Evolutionary conservation across 1,140 invertebrate genomes (phyloP).

Genomic region (Meloidogyne exigua): DNA sequence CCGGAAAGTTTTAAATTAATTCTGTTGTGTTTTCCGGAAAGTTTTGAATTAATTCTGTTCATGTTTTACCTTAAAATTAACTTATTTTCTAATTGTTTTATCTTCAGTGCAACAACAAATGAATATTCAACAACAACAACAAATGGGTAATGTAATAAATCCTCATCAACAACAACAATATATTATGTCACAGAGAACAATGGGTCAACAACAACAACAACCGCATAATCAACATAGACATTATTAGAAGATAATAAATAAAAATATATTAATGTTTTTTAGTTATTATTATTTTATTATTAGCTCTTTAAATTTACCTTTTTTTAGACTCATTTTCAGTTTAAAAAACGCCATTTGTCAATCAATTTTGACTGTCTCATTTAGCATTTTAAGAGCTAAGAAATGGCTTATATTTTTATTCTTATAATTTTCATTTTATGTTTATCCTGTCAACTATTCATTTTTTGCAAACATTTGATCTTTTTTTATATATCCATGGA

Average conservation of each 20-base stretch:
- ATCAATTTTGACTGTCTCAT: background rate
- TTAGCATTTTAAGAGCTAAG: background rate
- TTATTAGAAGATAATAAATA: background rate
- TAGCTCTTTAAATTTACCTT: background rate
- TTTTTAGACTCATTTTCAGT: background rate
- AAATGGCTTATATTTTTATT: background rate
- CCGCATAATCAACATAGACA: slow-evolving; percentile 22
- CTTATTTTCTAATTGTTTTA: background rate
- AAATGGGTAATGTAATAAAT: slow-evolving; percentile 11
- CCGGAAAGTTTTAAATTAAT: too few relatives aligned
- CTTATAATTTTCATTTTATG: background rate
- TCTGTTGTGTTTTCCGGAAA: too few relatives aligned
- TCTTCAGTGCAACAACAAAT: slow-evolving; percentile 33
- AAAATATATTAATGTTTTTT: background rate
- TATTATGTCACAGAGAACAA: slow-evolving; percentile 19
- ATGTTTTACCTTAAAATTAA: too few relatives aligned
- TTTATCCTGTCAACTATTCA: background rate
- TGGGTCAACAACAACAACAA: slow-evolving; percentile 22
- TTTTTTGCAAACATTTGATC: background rate
- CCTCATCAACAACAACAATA: slow-evolving; percentile 27
- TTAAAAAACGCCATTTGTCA: slow-evolving; percentile 3
- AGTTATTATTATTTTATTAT: background rate
- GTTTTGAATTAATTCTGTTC: background rate
- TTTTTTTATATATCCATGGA: background rate
- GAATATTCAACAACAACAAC: slow-evolving; percentile 26